Evolutionary conservation across 1,140 invertebrate species (phyloP), one percentile per base, ranked within the genome.

Genomic region (Ganaspis sp.): DNA sequence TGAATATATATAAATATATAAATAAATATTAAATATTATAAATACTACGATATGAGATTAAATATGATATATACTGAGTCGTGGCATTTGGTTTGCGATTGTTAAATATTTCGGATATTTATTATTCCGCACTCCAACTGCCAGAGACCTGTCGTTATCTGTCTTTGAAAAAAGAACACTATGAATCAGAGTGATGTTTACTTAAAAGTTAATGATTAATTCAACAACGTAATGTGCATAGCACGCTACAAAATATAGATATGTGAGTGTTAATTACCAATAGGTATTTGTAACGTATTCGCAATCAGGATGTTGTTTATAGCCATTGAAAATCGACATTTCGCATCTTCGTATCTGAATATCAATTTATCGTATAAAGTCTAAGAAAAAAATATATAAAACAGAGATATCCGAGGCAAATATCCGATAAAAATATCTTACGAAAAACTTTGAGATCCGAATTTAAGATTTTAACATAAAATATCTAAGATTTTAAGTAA

Each of bases 131-230:
- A 87, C 83, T 79, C 85, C 85, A 86, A 89, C 84, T 86, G 86
- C 84, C 80, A 73, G 73, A 80, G 87, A 87, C 83, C 84, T 83
- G 79, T 87, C 86, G 90, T 91, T 91, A 90, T 90, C 86, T 87
- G 83, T 86, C 88, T 81, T 83, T 83, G 83, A 78, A 80, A 86
- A 85, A 85, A 86, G 84, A 86, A 82, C 83, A 87, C 87, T 88
- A 86, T 85, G 70, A 79, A 85, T 78, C 83, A 87, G 81, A 87
- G 77, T 84, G 85, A 85, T 72, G 82, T 79, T 84, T 85, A 82
- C 79, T 87, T 81, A 80, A 49, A 81, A 77, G 81, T 83, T 81
- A 85, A 83, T 83, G 80, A 74, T 81, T 64, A 64, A 34, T 81
- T 83, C 76, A 83, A 74, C 53, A 76, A 70, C 69, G 78, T 80